phyloP scores from a whole-genome alignment of 2,888 invertebrate species.

The Cerceris ruficornis region DNA sequence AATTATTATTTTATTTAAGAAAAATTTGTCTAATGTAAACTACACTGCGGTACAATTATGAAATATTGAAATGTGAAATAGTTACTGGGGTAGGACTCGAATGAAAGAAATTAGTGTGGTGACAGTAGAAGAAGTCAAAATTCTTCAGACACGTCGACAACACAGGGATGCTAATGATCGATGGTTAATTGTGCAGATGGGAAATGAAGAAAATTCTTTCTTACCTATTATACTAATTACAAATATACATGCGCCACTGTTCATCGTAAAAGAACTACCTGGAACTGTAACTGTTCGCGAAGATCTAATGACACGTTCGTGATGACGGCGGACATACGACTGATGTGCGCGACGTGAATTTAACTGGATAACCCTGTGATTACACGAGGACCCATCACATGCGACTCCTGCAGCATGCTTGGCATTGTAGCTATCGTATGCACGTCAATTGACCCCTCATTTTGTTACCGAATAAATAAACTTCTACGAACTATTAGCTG shows the following conservation, averaged over 20 bases:
- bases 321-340: conserved; percentile 61
- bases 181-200: not conserved
- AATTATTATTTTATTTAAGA: too few relatives aligned
- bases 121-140: too few relatives aligned
- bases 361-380: conserved; percentile 69
- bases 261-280: conserved; percentile 44
- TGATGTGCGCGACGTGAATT: conserved; percentile 65
- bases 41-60: too few relatives aligned
- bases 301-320: conserved; percentile 56
- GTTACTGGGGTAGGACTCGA: too few relatives aligned
- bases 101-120: too few relatives aligned
- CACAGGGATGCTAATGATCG: too few relatives aligned
- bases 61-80: too few relatives aligned
- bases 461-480: conserved; percentile 2
- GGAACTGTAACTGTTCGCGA: conserved; percentile 30
- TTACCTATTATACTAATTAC: conserved; percentile 46
- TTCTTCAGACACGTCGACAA: too few relatives aligned
- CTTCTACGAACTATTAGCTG: not conserved
- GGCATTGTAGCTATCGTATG: conserved; percentile 19
- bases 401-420: conserved; percentile 55
- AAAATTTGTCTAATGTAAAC: too few relatives aligned
- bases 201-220: not conserved
- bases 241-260: conserved; percentile 15
- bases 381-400: conserved; percentile 63
- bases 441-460: conserved; percentile 14